Percentiles rank a stretch among this genome's conserved stretches.
Evolutionary conservation across 2,797 vertebrate species (phyloP).

Genomic region (Gallinago stenura): DNA sequence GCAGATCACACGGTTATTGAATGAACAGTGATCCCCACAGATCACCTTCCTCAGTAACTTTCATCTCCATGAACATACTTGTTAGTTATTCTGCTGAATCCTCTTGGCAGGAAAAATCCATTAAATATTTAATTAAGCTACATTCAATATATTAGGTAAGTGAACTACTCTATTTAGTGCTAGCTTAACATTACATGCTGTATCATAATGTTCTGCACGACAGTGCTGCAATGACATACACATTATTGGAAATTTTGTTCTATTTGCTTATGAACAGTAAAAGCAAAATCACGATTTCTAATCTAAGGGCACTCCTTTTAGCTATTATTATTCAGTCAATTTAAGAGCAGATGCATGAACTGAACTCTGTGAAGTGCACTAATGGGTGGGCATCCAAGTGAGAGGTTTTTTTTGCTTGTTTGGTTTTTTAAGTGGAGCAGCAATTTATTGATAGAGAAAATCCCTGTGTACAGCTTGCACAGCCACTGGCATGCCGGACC

Average conservation of each 20-base stretch:
- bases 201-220: background rate
- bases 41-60: background rate
- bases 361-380: background rate
- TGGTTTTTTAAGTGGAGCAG: background rate
- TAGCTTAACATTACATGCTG: background rate
- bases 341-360: background rate
- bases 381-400: background rate
- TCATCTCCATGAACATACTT: background rate
- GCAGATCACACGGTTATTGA: background rate
- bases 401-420: rapidly evolving
- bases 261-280: background rate
- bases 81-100: slow-evolving; percentile 43
- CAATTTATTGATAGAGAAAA: background rate
- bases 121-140: slow-evolving; percentile 60
- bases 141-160: slow-evolving; percentile 26
- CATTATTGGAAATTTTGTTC: background rate
- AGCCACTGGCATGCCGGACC: background rate
- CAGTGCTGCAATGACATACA: background rate
- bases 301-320: background rate
- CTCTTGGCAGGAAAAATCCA: background rate
- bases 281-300: background rate
- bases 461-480: background rate
- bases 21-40: background rate
- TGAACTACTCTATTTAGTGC: background rate
- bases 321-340: background rate